These are phyloP conservation scores for Andrena praecox DNA, from an alignment of 2,888 invertebrate genomes.

Conservation along the genomic window DNA sequence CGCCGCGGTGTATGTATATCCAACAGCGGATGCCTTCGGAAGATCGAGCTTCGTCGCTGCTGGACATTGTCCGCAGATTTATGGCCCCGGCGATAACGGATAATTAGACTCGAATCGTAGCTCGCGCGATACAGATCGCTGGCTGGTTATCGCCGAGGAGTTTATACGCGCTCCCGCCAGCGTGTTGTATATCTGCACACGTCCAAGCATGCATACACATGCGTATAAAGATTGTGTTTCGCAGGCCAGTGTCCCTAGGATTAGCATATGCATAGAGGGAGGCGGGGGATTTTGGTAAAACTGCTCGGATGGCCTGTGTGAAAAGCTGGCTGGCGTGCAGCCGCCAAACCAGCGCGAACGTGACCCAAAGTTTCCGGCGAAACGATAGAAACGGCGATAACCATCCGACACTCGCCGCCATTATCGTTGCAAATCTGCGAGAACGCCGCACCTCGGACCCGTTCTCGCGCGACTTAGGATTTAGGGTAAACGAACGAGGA, in stretches of 20 bases:
- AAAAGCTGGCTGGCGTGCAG: constrained; percentile 1
- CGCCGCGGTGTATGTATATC: constrained; percentile 22
- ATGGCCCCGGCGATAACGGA: constrained; percentile 46
- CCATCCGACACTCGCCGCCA: constrained; percentile 35
- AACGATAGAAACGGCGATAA: constrained; percentile 35
- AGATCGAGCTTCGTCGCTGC: constrained; percentile 49
- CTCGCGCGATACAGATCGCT: constrained; percentile 38
- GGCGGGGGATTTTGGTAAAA: constrained; percentile 23
- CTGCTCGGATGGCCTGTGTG: constrained; percentile 5
- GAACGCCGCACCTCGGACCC: constrained; percentile 21
- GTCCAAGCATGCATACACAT: background rate
- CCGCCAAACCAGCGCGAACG: constrained; percentile 19
- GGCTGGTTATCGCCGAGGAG: constrained; percentile 26
- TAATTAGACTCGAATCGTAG: constrained; percentile 56
- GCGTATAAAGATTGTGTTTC: constrained; percentile 7
- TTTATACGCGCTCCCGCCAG: background rate
- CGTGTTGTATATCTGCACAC: background rate
- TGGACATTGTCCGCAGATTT: constrained; percentile 56
- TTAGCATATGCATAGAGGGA: constrained; percentile 22
- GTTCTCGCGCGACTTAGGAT: constrained; percentile 24
- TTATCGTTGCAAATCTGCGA: constrained; percentile 49
- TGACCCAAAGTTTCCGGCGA: constrained; percentile 18
- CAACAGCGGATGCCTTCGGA: constrained; percentile 62
- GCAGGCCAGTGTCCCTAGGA: background rate
- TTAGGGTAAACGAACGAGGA: background rate